A percentile compares a stretch with the other conserved stretches of the same genome.
Evolutionary conservation across 1,140 invertebrate genomes (phyloP).

Genomic region (Formica exsecta): DNA sequence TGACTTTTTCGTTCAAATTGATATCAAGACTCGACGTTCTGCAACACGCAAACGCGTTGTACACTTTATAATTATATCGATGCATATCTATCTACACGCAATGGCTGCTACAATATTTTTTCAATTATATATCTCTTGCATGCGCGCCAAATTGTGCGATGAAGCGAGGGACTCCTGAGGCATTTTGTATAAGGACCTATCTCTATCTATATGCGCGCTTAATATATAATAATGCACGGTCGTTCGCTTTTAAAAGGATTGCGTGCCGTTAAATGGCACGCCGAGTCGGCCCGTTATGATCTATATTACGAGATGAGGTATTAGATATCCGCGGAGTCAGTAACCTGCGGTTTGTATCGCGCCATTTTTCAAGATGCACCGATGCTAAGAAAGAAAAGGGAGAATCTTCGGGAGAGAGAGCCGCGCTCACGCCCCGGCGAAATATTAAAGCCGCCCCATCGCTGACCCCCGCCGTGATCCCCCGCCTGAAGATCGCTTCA

Average conservation of each 20-base stretch:
- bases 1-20: constrained; percentile 21
- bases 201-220: neutral
- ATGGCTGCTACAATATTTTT: neutral
- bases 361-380: constrained; percentile 16
- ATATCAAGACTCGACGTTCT: neutral
- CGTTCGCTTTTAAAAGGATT: constrained; percentile 33
- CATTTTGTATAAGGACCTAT: neutral
- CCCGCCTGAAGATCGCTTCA: constrained; percentile 52
- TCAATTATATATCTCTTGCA: neutral
- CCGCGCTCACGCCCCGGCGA: constrained; percentile 2
- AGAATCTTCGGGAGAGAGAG: neutral
- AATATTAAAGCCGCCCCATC: constrained; percentile 50
- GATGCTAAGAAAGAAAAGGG: neutral
- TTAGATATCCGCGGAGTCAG: constrained; percentile 49
- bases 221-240: neutral
- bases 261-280: constrained; percentile 45
- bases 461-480: constrained; percentile 29
- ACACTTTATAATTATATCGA: constrained; percentile 2
- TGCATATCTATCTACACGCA: neutral
- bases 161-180: neutral
- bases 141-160: neutral
- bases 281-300: constrained; percentile 15
- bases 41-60: neutral
- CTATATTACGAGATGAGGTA: constrained; percentile 48
- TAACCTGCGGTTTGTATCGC: constrained; percentile 19